Evolutionary conservation across 2,888 invertebrate genomes (phyloP).

Genomic region (Notodonta ziczac): DNA sequence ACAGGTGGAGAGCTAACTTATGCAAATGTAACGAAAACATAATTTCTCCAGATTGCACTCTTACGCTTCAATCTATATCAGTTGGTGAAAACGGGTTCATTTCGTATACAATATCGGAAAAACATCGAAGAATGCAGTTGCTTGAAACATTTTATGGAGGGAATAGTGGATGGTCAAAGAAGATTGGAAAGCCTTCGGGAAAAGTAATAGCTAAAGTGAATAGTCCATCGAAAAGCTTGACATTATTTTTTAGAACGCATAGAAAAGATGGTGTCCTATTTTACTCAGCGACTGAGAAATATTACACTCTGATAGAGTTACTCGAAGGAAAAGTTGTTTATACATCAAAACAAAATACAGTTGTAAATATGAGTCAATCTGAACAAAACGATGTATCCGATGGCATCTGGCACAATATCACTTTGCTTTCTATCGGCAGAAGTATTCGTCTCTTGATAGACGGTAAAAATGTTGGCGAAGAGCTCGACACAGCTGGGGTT

Average conservation of each 20-base stretch:
- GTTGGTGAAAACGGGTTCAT: conserved; percentile 91
- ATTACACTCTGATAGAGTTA: conserved; percentile 93
- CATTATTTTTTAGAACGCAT: conserved; percentile 92
- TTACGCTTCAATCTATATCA: conserved; percentile 91
- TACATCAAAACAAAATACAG: conserved; percentile 90
- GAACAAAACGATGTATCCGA: conserved; percentile 87
- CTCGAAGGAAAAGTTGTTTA: conserved; percentile 91
- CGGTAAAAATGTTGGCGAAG: conserved; percentile 90
- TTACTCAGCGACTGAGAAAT: conserved; percentile 93
- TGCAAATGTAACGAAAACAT: conserved; percentile 89
- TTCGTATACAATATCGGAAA: conserved; percentile 91
- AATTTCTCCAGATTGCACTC: conserved; percentile 91
- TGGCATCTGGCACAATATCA: conserved; percentile 95
- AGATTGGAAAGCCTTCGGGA: conserved; percentile 49
- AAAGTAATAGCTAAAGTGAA: conserved; percentile 65
- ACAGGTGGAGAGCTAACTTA: conserved; percentile 91
- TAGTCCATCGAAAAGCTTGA: conserved; percentile 88
- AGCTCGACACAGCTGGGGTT: conserved; percentile 92
- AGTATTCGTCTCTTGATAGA: conserved; percentile 90
- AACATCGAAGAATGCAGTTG: conserved; percentile 93
- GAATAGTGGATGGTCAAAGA: conserved; percentile 87
- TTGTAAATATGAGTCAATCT: conserved; percentile 92
- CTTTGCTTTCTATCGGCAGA: conserved; percentile 88
- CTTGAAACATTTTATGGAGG: conserved; percentile 91
- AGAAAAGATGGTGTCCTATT: conserved; percentile 92